Percentiles rank a stretch among this genome's conserved stretches.
Evolutionary conservation across 2,797 vertebrate species (phyloP).

Genomic region (Lacerta bilineata): DNA sequence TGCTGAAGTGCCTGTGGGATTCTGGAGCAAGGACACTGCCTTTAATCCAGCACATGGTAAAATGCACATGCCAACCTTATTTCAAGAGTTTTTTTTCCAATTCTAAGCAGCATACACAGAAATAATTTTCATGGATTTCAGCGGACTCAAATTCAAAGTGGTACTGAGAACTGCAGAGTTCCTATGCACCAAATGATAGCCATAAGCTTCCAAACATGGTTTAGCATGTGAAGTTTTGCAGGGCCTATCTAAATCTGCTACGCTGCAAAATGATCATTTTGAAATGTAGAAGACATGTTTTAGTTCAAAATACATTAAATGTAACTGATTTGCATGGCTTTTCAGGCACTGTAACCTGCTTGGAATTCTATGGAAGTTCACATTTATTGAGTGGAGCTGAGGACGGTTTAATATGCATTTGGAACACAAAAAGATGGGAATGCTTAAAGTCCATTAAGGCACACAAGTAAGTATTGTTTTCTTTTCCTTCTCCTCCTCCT

Average conservation of each 20-base stretch:
- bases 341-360: constrained; percentile 83
- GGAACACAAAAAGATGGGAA: constrained; percentile 96
- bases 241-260: not conserved
- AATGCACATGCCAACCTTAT: not conserved
- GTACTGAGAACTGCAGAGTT: not conserved
- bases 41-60: not conserved
- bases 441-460: constrained; percentile 94
- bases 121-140: not conserved
- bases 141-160: not conserved
- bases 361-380: constrained; percentile 90
- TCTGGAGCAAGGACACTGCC: not conserved
- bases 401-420: constrained; percentile 94
- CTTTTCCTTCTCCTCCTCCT: no score
- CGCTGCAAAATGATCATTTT: not conserved
- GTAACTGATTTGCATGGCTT: constrained; percentile 33
- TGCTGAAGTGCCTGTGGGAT: not conserved
- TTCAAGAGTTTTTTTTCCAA: not conserved
- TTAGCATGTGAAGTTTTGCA: not conserved
- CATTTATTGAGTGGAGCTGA: constrained; percentile 95
- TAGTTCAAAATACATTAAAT: not conserved
- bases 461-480: constrained; percentile 87
- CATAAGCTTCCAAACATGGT: not conserved
- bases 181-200: not conserved
- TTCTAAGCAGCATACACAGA: not conserved
- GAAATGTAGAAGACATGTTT: not conserved